phyloP scores from a whole-genome alignment of 2,113 vertebrate genomes.

The Neolamprologus fasciatus region DNA sequence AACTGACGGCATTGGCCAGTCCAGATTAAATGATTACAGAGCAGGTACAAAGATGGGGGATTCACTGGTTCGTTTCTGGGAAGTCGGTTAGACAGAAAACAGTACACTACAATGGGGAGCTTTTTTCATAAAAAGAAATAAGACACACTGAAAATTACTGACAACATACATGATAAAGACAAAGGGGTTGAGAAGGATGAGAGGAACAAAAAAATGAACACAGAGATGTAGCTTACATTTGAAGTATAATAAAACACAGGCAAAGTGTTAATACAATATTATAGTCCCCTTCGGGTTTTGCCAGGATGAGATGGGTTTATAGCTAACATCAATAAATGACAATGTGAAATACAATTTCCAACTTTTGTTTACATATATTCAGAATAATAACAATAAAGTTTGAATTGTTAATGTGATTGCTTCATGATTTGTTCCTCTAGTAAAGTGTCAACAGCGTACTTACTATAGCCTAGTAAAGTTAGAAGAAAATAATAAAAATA shows the following conservation, averaged over 20 bases:
- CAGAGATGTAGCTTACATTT: not conserved
- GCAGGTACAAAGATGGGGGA: not conserved
- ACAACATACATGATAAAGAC: not conserved
- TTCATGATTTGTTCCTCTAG: not conserved
- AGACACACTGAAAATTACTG: not conserved
- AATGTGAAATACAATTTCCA: not conserved
- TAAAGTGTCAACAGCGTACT: not conserved
- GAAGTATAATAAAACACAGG: not conserved
- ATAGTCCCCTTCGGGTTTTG: not conserved
- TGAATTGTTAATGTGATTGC: not conserved
- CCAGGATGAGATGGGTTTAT: not conserved
- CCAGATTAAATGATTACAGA: constrained; percentile 41
- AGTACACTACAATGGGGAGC: not conserved
- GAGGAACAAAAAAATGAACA: not conserved
- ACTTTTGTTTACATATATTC: not conserved
- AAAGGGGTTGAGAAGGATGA: not conserved
- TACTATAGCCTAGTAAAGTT: not conserved
- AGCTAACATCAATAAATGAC: not conserved
- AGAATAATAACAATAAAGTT: not conserved
- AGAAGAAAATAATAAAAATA: not conserved
- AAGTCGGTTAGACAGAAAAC: not conserved
- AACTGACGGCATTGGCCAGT: constrained; percentile 67
- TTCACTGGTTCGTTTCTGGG: not conserved
- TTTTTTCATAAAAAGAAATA: not conserved
- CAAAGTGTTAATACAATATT: not conserved